Evolutionary conservation across 2,888 invertebrate genomes (phyloP).

Genomic region (Cerastis rubricosa): DNA sequence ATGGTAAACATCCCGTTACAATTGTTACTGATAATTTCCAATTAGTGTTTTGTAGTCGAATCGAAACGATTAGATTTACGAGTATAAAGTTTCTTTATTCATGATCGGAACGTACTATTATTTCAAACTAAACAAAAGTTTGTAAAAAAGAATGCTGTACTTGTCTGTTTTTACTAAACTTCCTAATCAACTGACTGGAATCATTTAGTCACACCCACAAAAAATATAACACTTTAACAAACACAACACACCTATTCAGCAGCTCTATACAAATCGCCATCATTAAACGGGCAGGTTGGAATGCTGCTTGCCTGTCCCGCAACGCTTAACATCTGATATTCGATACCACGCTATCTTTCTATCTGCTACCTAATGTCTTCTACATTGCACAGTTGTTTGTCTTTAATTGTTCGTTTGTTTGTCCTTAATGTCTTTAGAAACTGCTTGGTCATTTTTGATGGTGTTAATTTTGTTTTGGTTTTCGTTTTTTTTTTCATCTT

Average conservation of each 20-base stretch:
- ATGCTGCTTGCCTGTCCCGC: conserved; percentile 85
- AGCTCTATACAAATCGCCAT: conserved; percentile 80
- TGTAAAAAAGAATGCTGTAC: background rate
- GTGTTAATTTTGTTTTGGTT: conserved; percentile 3
- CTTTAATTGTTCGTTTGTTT: conserved; percentile 57
- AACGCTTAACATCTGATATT: conserved; percentile 86
- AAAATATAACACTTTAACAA: conserved; percentile 3
- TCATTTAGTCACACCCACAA: background rate
- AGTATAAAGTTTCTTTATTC: background rate
- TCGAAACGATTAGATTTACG: background rate
- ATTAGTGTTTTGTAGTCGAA: background rate
- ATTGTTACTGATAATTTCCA: no score
- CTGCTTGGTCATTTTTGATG: conserved; percentile 14
- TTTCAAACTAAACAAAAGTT: background rate
- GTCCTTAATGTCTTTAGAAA: conserved; percentile 48
- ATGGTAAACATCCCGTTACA: no score
- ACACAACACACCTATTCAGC: conserved; percentile 48
- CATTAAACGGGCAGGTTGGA: conserved; percentile 82
- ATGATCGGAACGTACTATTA: background rate
- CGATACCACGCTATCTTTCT: conserved; percentile 85
- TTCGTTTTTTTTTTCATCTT: background rate
- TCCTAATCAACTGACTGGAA: conserved; percentile 8
- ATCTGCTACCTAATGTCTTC: conserved; percentile 79
- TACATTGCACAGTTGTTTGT: conserved; percentile 55
- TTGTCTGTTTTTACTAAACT: background rate